Evolutionary conservation across 2,888 invertebrate genomes (phyloP).

Genomic region (Tachystola acroxantha): DNA sequence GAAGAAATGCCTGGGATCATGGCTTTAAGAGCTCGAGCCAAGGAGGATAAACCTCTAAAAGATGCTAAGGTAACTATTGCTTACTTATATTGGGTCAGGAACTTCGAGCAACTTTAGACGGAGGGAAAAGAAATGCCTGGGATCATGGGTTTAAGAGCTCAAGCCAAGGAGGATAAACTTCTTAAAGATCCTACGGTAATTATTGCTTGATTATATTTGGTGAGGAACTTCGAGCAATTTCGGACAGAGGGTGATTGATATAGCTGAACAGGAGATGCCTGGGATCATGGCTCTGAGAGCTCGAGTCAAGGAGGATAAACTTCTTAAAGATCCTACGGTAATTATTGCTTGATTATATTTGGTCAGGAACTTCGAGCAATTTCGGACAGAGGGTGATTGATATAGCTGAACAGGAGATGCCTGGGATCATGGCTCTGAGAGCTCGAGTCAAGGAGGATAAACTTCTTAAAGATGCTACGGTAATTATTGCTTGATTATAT

Average conservation of each 20-base stretch:
- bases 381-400: neutral
- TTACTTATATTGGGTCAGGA: slow-evolving; percentile 98
- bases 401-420: neutral
- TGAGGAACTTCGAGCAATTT: no score
- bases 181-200: neutral
- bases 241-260: slow-evolving; percentile 94
- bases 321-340: neutral
- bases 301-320: slow-evolving; percentile 63
- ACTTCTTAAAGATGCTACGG: neutral
- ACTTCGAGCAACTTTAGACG: slow-evolving; percentile 96
- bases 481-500: neutral
- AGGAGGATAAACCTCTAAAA: neutral
- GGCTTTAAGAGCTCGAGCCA: slow-evolving; percentile 90
- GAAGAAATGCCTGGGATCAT: slow-evolving; percentile 87
- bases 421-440: slow-evolving; percentile 88
- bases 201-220: no score
- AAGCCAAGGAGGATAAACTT: slow-evolving; percentile 58
- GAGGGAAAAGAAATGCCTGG: slow-evolving; percentile 90
- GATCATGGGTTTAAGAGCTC: slow-evolving; percentile 92
- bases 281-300: slow-evolving; percentile 92
- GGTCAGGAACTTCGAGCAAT: no score
- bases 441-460: slow-evolving; percentile 78
- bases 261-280: slow-evolving; percentile 85
- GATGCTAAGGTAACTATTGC: neutral
- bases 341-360: no score